Conservation (phyloP, 2,888 invertebrate species). For the Plebejus anna region DNA sequence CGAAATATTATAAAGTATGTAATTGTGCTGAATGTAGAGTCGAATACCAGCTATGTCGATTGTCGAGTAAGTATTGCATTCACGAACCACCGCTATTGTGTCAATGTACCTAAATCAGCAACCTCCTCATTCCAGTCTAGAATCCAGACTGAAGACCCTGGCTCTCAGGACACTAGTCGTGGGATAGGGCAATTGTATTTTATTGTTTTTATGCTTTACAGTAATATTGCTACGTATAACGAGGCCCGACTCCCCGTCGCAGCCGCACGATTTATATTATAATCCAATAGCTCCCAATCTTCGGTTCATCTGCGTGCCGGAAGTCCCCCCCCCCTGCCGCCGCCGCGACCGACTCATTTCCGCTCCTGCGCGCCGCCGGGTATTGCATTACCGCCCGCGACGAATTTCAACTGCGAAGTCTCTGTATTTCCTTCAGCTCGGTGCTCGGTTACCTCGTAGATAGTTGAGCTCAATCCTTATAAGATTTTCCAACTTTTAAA, state of each 20-base stretch:
- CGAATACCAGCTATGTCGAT: too few species aligned
- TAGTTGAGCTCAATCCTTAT: not conserved
- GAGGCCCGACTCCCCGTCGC: not conserved
- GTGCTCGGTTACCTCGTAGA: not conserved
- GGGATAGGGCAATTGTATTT: too few species aligned
- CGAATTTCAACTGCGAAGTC: not conserved
- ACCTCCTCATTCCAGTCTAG: too few species aligned
- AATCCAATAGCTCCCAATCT: slow-evolving; percentile 18
- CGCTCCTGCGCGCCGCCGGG: slow-evolving; percentile 7
- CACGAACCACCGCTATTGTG: too few species aligned
- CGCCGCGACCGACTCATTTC: slow-evolving; percentile 17
- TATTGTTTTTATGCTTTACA: too few species aligned
- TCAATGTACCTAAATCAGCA: too few species aligned
- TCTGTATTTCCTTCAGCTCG: not conserved
- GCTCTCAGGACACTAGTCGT: too few species aligned
- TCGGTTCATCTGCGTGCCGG: slow-evolving; percentile 1
- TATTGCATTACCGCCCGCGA: slow-evolving; percentile 19
- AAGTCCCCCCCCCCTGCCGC: not conserved
- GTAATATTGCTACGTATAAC: too few species aligned
- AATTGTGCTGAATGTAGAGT: too few species aligned
- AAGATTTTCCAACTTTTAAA: not conserved
- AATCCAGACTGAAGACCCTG: too few species aligned
- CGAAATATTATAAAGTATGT: too few species aligned
- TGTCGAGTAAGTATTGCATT: too few species aligned
- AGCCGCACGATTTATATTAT: not conserved